Percentiles rank a stretch among this genome's conserved stretches.
These are phyloP conservation scores for Eretmocerus hayati DNA, from an alignment of 2,888 invertebrate genomes.

Conservation along the genomic window DNA sequence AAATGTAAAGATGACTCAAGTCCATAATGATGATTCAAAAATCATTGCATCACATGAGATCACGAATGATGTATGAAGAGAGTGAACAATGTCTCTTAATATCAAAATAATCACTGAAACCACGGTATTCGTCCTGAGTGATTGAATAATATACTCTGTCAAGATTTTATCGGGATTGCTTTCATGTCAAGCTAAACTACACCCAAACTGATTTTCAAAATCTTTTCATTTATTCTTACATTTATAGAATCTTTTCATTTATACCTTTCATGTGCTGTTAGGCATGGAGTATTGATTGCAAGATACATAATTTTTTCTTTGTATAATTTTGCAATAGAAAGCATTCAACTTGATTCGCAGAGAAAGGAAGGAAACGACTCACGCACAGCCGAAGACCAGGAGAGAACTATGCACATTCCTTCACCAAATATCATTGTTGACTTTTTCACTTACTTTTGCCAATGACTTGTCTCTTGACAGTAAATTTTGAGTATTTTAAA, in stretches of 20 bases:
- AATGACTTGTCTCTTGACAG: conserved; percentile 11
- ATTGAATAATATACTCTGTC: too few relatives aligned
- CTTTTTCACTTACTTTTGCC: conserved; percentile 11
- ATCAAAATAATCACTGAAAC: too few relatives aligned
- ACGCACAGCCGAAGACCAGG: conserved; percentile 39
- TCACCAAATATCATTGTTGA: conserved; percentile 5
- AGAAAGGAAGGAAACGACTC: conserved; percentile 24
- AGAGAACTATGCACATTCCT: conserved; percentile 30
- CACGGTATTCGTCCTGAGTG: too few relatives aligned
- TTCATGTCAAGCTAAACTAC: conserved; percentile 45
- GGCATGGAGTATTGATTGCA: conserved; percentile 41
- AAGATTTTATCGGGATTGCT: too few relatives aligned
- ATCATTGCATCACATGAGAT: too few relatives aligned
- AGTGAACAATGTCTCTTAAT: too few relatives aligned
- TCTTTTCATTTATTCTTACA: conserved; percentile 34
- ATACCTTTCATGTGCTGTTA: conserved; percentile 44
- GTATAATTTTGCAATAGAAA: conserved; percentile 23
- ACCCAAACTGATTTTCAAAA: conserved; percentile 45
- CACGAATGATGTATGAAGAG: too few relatives aligned
- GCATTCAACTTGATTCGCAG: conserved; percentile 24
- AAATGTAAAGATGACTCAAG: too few relatives aligned
- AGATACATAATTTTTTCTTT: conserved; percentile 40
- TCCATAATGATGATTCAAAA: too few relatives aligned
- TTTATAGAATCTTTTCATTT: conserved; percentile 43
- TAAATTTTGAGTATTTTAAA: background rate